Conservation (phyloP, 2,888 invertebrate species). For the Macrophya alboannulata region DNA sequence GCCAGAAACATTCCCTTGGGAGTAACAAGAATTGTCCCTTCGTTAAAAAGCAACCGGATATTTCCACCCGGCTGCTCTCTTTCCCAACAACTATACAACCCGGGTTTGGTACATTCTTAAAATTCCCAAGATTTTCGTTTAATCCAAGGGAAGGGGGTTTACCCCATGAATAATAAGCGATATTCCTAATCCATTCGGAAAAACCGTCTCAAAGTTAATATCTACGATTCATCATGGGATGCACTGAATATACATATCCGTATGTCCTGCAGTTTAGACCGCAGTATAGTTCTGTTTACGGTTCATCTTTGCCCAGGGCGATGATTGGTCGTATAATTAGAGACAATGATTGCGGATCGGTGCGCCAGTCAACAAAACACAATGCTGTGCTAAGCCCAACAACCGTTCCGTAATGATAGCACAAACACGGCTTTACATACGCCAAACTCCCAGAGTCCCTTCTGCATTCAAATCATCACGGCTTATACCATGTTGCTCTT, state of each 20-base stretch:
- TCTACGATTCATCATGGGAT: too few relatives aligned
- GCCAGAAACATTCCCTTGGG: constrained; percentile 26
- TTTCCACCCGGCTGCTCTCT: not conserved
- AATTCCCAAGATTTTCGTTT: constrained; percentile 13
- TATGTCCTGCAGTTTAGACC: not conserved
- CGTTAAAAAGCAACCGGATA: constrained; percentile 39
- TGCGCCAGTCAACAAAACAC: constrained; percentile 48
- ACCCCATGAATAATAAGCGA: not conserved
- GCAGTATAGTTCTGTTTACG: constrained; percentile 1
- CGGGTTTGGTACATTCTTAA: not conserved
- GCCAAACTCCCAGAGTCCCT: constrained; percentile 40
- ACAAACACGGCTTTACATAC: constrained; percentile 37
- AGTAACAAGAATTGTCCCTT: constrained; percentile 25
- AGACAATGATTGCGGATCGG: constrained; percentile 55
- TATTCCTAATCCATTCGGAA: not conserved
- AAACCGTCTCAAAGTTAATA: not conserved
- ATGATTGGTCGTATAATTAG: constrained; percentile 53
- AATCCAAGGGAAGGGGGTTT: not conserved
- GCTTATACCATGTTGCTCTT: constrained; percentile 10
- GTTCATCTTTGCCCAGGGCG: constrained; percentile 14
- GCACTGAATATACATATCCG: not conserved
- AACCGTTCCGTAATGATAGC: constrained; percentile 47
- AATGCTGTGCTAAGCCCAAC: constrained; percentile 28
- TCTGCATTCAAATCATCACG: constrained; percentile 46
- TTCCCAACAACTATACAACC: not conserved